phyloP scores from a whole-genome alignment of 2,113 vertebrate genomes.

The Australoheros scitulus region DNA sequence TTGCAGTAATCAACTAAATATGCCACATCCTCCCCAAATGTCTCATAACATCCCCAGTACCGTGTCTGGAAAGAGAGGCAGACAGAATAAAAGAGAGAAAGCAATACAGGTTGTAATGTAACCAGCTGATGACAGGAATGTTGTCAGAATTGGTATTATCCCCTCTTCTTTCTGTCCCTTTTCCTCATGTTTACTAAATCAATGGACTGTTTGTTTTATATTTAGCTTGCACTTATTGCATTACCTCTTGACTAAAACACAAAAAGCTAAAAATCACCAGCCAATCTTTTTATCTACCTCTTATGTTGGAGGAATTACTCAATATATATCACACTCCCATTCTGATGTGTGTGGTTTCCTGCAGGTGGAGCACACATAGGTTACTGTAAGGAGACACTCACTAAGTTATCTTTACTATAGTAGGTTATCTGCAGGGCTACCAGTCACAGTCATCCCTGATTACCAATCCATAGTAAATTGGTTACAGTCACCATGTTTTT shows the following conservation, averaged over 20 bases:
- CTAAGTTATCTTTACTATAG: slow-evolving; percentile 17
- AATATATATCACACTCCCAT: neutral
- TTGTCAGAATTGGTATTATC: no score
- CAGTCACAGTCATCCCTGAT: slow-evolving; percentile 9
- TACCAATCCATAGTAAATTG: slow-evolving; percentile 23
- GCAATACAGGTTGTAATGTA: neutral
- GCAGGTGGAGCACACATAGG: neutral
- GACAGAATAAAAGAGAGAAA: neutral
- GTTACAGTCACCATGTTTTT: slow-evolving; percentile 5
- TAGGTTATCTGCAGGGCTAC: slow-evolving; percentile 23
- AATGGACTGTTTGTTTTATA: neutral
- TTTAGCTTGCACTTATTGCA: neutral
- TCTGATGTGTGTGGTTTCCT: neutral
- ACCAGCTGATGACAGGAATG: slow-evolving; percentile 4
- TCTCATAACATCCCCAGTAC: neutral
- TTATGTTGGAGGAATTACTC: neutral
- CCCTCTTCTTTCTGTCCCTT: neutral
- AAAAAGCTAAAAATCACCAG: no score
- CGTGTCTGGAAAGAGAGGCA: slow-evolving; percentile 6
- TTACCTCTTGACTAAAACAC: neutral
- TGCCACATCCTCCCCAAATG: slow-evolving; percentile 21
- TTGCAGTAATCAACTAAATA: slow-evolving; percentile 43
- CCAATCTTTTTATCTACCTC: neutral
- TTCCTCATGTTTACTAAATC: neutral
- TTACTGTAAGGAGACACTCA: slow-evolving; percentile 38